Conservation (phyloP, 2,113 vertebrate species). For the Odocoileus virginianus region DNA sequence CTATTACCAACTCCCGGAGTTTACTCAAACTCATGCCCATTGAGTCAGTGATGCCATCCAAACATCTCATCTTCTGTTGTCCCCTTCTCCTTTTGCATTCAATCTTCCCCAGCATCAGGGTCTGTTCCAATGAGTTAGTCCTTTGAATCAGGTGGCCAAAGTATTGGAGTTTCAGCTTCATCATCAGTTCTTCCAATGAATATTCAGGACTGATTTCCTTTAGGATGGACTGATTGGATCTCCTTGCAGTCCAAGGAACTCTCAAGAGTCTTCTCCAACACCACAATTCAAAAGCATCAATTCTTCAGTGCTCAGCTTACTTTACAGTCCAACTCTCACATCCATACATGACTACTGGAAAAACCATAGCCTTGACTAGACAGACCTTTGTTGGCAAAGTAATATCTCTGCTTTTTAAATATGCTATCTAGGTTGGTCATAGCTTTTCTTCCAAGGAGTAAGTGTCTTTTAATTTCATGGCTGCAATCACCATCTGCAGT, state of each 20-base stretch:
- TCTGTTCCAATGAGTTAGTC: neutral
- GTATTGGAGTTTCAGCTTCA: neutral
- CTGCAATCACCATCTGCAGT: neutral
- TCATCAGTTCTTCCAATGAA: neutral
- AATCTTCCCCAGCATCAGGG: neutral
- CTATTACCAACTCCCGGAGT: neutral
- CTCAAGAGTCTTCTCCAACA: neutral
- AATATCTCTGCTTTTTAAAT: neutral
- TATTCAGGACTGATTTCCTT: neutral
- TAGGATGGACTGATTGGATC: neutral
- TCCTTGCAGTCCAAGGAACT: neutral
- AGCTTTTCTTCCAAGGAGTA: neutral
- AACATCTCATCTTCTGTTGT: neutral
- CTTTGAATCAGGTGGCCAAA: neutral
- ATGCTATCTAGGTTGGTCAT: neutral
- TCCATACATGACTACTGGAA: neutral
- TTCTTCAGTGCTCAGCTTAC: neutral
- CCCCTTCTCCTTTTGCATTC: neutral
- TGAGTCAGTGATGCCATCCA: neutral
- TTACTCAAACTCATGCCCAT: neutral
- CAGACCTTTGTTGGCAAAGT: neutral
- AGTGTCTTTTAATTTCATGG: neutral
- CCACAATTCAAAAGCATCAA: neutral
- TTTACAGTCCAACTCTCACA: neutral
- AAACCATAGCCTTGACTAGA: neutral